These are phyloP conservation scores for Heterohyrax brucei DNA, from an alignment of 2,797 vertebrate genomes.

Conservation along the genomic window DNA sequence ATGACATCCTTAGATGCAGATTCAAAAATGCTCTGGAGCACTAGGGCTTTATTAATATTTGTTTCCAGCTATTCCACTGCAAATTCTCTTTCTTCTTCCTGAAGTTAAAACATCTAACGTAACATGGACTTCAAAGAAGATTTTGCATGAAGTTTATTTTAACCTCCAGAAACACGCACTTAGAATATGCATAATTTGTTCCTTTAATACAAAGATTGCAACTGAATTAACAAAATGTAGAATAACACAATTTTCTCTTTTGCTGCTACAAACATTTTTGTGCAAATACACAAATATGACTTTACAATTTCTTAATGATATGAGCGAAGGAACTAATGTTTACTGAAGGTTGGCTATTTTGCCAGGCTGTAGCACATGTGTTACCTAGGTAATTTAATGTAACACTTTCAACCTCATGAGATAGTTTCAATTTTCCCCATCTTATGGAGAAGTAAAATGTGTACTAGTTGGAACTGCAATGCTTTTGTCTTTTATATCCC, in stretches of 20 bases:
- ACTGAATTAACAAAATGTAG: not conserved
- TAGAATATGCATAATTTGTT: constrained; percentile 43
- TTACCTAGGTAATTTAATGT: constrained; percentile 21
- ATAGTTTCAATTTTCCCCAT: constrained; percentile 38
- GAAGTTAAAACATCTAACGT: not conserved
- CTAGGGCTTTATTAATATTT: not conserved
- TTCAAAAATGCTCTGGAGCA: not conserved
- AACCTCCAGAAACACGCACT: constrained; percentile 9
- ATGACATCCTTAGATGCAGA: not conserved
- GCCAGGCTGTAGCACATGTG: not conserved
- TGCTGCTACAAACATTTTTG: constrained; percentile 39
- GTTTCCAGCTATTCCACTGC: constrained; percentile 1
- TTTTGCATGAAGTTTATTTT: constrained; percentile 54
- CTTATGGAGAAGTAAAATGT: not conserved
- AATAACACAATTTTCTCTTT: constrained; percentile 45
- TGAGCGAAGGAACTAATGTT: not conserved
- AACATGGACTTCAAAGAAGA: not conserved
- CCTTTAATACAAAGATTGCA: constrained; percentile 45
- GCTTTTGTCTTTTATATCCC: not conserved
- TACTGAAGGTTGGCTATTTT: constrained; percentile 20
- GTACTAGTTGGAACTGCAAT: not conserved
- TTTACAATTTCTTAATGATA: constrained; percentile 27
- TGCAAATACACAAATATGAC: not conserved
- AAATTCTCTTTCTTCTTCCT: constrained; percentile 10
- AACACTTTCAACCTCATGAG: not conserved